Percentiles rank a stretch among this genome's conserved stretches.
Conservation (phyloP, 2,888 invertebrate genomes). For the Lordiphosa andalusiaca region DNA sequence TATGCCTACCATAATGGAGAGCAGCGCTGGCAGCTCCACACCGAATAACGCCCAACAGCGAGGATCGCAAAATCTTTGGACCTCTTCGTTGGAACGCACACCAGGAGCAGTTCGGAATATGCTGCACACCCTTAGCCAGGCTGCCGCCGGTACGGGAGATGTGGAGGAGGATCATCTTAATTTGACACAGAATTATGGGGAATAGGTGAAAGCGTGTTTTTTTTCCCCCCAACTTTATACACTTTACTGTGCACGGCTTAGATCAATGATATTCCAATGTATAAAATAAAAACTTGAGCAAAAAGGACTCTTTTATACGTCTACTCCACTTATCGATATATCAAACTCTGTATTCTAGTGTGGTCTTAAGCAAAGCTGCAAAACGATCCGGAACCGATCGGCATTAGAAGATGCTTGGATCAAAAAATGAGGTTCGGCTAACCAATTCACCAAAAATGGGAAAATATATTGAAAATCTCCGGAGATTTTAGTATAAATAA, state of each 20-base stretch:
- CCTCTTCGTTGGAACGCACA: slow-evolving; percentile 67
- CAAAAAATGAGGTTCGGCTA: no score
- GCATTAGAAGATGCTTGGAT: no score
- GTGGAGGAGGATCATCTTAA: slow-evolving; percentile 77
- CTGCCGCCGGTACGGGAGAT: slow-evolving; percentile 37
- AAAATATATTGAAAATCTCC: no score
- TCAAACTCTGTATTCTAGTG: no score
- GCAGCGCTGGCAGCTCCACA: slow-evolving; percentile 44
- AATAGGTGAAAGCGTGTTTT: slow-evolving; percentile 22
- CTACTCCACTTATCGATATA: no score
- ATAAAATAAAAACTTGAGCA: no score
- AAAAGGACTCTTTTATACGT: no score
- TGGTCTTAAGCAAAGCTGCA: no score
- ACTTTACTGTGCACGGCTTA: neutral
- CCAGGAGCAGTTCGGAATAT: slow-evolving; percentile 75
- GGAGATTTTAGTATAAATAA: no score
- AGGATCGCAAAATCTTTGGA: slow-evolving; percentile 52
- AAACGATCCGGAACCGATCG: no score
- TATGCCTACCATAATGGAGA: slow-evolving; percentile 80
- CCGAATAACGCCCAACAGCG: slow-evolving; percentile 37
- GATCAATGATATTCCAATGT: no score
- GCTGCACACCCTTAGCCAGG: slow-evolving; percentile 72
- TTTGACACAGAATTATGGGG: slow-evolving; percentile 74
- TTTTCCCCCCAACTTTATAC: neutral
- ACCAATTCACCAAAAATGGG: no score